Base-by-base conservation (phyloP, 2,113 vertebrate species). In the Condylura cristata region DNA sequence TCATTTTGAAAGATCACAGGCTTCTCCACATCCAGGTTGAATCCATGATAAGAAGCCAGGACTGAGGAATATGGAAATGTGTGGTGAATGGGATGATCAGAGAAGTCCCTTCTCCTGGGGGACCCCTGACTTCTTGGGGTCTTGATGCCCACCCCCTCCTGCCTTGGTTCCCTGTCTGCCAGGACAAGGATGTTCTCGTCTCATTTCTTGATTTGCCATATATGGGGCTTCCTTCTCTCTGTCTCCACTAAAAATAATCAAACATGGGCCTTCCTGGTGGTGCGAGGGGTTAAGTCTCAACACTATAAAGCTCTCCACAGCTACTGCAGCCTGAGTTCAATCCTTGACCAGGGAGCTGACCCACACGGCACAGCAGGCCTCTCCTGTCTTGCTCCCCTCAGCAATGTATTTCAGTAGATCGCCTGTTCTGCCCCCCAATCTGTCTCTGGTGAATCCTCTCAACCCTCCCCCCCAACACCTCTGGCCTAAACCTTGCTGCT, bases 21-120 rank as follows among this genome's bases (percentile, higher is more conserved):
- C 0, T 93, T 6, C 34, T 97, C 90, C 22, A 97, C 96, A 51
- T 98, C 97, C 95, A 98, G 12, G 91, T 91, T 97, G 89, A 96
- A 98, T 65, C 96, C 97, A 46, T 65, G 58, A 68, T 26, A 95
- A 34, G 61, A 86, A 79, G 76, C 61, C 85, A 97, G 37, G 44
- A 48, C 98, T 98, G 53, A 51, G n/a, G 93, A 86, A 66, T 24
- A 68, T 0, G 2, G 14, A 1, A 0, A 18, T 3, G 8, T 10
- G 17, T 14, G 10, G 26, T 58, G 32, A 28, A 22, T 56, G 30
- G 37, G 14, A 22, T 28, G 30, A n/a, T 61, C 51, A 74, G 74
- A 80, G 37, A 68, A 10, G 32, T 17, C 18, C 34, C 44, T 11
- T 26, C 16, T 66, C 32, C 41, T 68, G 17, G 2, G 28, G 32